Percentiles rank a stretch among this genome's conserved stretches.
These are phyloP conservation scores for Phenacoccus solenopsis DNA, from an alignment of 1,140 invertebrate genomes.

Conservation along the genomic window DNA sequence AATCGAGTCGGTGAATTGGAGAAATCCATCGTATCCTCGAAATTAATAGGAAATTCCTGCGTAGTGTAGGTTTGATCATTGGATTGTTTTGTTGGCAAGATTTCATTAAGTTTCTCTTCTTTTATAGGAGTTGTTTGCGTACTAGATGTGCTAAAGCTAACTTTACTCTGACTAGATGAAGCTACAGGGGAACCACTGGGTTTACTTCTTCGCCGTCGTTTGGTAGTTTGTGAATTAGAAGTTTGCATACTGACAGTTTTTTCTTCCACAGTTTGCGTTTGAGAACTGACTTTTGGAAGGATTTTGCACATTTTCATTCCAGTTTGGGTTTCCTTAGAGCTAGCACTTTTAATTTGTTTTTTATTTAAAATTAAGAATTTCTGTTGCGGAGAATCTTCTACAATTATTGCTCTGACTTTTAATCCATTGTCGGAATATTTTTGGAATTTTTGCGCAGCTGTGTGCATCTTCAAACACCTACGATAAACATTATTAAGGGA, in stretches of 20 bases:
- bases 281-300: background rate
- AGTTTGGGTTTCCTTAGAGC: background rate
- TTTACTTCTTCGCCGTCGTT: background rate
- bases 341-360: background rate
- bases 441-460: background rate
- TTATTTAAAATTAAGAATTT: background rate
- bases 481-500: background rate
- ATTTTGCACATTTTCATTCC: conserved; percentile 12
- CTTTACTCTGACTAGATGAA: background rate
- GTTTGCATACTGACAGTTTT: conserved; percentile 8
- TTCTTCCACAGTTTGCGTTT: background rate
- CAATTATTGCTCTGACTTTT: background rate
- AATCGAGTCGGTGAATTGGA: background rate
- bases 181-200: background rate
- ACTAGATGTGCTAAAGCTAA: conserved; percentile 9
- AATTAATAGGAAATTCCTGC: background rate
- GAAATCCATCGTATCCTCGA: background rate
- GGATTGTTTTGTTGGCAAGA: background rate
- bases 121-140: background rate
- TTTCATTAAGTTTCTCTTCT: background rate
- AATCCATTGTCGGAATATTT: background rate
- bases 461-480: background rate
- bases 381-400: background rate
- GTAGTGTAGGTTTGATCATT: background rate
- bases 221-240: background rate